Percentiles rank a stretch among this genome's conserved stretches.
phyloP scores from a whole-genome alignment of 2,797 vertebrate species.

The Arvicola amphibius region DNA sequence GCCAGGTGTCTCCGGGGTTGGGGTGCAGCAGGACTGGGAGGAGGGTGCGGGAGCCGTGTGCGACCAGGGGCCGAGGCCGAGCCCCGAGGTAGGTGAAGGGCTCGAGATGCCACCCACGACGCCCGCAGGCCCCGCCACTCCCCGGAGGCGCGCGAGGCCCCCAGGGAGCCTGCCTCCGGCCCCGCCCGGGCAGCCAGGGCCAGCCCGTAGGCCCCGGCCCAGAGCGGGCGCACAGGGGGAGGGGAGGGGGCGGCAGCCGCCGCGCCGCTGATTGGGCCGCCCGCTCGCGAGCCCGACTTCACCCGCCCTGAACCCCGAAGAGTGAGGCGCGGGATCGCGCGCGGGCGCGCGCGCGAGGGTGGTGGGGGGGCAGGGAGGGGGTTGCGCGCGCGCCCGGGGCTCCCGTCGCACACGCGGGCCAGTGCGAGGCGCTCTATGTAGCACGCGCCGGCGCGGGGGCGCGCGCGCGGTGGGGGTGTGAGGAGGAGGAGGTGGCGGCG shows the following conservation, averaged over 20 bases:
- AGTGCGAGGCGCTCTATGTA: conserved; percentile 78
- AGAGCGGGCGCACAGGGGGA: conserved; percentile 50
- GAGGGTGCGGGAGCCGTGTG: conserved; percentile 14
- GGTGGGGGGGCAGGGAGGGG: not conserved
- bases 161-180: conserved; percentile 60
- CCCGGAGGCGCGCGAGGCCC: conserved; percentile 56
- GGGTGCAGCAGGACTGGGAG: not conserved
- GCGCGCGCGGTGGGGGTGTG: conserved; percentile 82
- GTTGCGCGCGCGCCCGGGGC: conserved; percentile 73
- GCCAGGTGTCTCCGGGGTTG: conserved; percentile 56
- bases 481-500: conserved; percentile 57
- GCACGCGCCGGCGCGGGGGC: conserved; percentile 82
- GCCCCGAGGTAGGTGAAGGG: conserved; percentile 73
- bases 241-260: conserved; percentile 64
- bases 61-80: conserved; percentile 19
- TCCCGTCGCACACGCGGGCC: conserved; percentile 77
- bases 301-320: conserved; percentile 86
- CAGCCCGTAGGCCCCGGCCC: conserved; percentile 69
- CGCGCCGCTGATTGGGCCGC: conserved; percentile 74
- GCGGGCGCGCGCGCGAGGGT: not conserved
- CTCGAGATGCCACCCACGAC: conserved; percentile 78
- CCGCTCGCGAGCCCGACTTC: conserved; percentile 80
- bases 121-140: conserved; percentile 66
- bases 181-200: conserved; percentile 66
- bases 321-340: conserved; percentile 75